Evolutionary conservation across 2,797 vertebrate species (phyloP), one percentile per base, ranked within the genome.

Genomic region (Scolopax bukidnonensis): DNA sequence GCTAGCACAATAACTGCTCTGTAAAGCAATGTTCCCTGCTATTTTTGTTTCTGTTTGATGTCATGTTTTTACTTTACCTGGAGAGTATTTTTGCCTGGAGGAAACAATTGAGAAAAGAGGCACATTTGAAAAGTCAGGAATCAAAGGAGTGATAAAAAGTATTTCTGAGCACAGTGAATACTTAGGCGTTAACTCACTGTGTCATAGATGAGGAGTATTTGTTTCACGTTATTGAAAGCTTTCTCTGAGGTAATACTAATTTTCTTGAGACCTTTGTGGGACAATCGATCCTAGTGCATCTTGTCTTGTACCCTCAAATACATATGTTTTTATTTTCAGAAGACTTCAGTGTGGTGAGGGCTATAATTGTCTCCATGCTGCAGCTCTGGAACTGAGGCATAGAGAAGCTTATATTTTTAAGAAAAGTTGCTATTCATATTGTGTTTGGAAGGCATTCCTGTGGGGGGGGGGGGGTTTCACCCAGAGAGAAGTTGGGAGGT

Each of bases 21-120:
- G 59, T 84, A 40, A 47, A 84, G 24, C 76, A 65, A 54, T 24
- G 13, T 93, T 94, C 76, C 73, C 73, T 54, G 73, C 64, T 80
- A 83, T 80, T 94, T 93, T 80, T 33, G 38, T 75, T 96, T 94
- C 84, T 87, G 33, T 93, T 92, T 96, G 88, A 94, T 90, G 90
- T 93, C 8, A 2, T 87, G 48, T 91, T 92, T 92, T 93, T 70
- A 63, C 68, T 93, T 94, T 77, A 95, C 81, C 81, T 90, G 84
- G 81, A 75, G 75, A 87, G 14, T 92, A 67, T 85, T 96, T 96
- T 84, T 94, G 90, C 93, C 92, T 90, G 81, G 75, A 92, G 92
- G 90, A 92, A 96, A 94, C 18, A 64, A 27, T 15, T 79, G 83
- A 87, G 77, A 91, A 95, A 73, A 76, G 87, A 93, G 32, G 56